Conservation (phyloP, 2,797 vertebrate species). For the Pseudomugil tenellus region DNA sequence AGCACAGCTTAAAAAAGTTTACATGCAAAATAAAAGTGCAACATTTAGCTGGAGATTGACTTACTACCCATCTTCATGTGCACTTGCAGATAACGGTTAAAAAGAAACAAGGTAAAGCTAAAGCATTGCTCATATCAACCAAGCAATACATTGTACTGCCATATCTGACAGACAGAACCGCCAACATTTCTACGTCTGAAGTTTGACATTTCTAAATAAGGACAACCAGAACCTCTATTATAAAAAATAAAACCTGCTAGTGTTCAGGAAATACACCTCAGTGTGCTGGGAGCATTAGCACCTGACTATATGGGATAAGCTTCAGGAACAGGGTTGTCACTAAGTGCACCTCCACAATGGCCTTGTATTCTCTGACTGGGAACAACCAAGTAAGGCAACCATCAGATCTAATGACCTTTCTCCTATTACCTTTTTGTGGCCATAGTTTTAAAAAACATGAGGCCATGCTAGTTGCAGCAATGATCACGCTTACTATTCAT, state of each 20-base stretch:
- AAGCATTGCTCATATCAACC: not conserved
- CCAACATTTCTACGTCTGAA: not conserved
- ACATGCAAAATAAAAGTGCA: not conserved
- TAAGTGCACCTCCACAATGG: slow-evolving; percentile 62
- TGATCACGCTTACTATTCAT: slow-evolving; percentile 6
- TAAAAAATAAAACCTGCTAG: slow-evolving; percentile 9
- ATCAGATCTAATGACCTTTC: slow-evolving; percentile 60
- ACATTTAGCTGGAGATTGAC: no score
- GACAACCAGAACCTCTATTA: slow-evolving; percentile 2
- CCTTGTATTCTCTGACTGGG: slow-evolving; percentile 58
- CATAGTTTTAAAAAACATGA: slow-evolving; percentile 52
- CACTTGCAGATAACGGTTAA: not conserved
- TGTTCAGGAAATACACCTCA: slow-evolving; percentile 14
- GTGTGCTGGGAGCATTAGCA: slow-evolving; percentile 26
- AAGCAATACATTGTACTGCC: not conserved
- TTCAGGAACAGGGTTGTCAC: slow-evolving; percentile 32
- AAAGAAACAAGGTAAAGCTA: not conserved
- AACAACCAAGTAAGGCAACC: slow-evolving; percentile 60
- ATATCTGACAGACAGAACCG: not conserved
- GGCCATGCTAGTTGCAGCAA: slow-evolving; percentile 10
- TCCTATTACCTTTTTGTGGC: slow-evolving; percentile 45
- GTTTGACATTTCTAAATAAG: slow-evolving; percentile 10
- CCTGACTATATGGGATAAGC: slow-evolving; percentile 40
- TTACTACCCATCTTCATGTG: not conserved
- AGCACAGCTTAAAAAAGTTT: not conserved